A percentile compares a stretch with the other conserved stretches of the same genome.
phyloP scores from a whole-genome alignment of 2,888 invertebrate genomes.

The Sinodicranocentrus sp. region DNA sequence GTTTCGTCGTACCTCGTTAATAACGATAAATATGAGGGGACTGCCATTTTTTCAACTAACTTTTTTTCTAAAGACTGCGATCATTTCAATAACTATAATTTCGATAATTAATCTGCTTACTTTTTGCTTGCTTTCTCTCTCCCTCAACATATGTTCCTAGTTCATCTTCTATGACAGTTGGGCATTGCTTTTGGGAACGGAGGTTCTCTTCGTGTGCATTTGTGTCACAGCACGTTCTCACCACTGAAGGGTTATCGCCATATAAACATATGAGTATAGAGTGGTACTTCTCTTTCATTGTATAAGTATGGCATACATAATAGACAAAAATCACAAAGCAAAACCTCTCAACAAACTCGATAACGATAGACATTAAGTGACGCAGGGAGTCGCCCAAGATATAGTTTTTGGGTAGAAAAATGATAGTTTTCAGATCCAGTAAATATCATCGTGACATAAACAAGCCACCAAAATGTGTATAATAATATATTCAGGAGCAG shows the following conservation, averaged over 20 bases:
- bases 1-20: constrained; percentile 3
- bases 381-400: constrained; percentile 64
- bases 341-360: constrained; percentile 65
- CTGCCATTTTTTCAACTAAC: constrained; percentile 55
- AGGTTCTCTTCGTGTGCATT: too few relatives aligned
- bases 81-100: constrained; percentile 66
- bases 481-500: constrained; percentile 69
- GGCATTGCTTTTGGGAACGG: not conserved
- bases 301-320: not conserved
- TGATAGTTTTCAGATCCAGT: constrained; percentile 68
- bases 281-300: too few relatives aligned
- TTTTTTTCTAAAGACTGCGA: constrained; percentile 62
- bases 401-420: constrained; percentile 69
- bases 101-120: constrained; percentile 67
- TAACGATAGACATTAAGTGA: constrained; percentile 68
- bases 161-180: not conserved
- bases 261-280: too few relatives aligned
- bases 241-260: too few relatives aligned
- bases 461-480: constrained; percentile 64
- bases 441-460: constrained; percentile 69
- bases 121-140: constrained; percentile 37
- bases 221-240: too few relatives aligned
- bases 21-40: constrained; percentile 28
- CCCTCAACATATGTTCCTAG: not conserved
- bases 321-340: constrained; percentile 43